These are phyloP conservation scores for Origma solitaria DNA, from an alignment of 2,113 vertebrate species.

Conservation along the genomic window DNA sequence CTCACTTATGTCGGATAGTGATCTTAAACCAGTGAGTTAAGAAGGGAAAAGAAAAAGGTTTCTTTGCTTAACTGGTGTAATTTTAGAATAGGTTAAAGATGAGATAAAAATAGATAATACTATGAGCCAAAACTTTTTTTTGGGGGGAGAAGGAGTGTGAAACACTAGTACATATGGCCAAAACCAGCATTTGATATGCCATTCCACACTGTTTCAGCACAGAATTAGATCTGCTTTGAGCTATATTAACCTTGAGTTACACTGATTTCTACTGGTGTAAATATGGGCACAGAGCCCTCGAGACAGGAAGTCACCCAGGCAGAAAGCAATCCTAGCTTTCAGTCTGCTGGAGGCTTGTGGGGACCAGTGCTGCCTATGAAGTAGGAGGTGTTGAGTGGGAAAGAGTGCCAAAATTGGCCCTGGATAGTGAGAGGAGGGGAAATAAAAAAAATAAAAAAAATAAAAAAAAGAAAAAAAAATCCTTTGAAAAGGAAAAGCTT, in stretches of 20 bases:
- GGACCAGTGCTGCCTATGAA: background rate
- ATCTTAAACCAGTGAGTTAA: background rate
- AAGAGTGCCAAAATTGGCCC: background rate
- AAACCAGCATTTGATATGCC: background rate
- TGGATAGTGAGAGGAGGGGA: background rate
- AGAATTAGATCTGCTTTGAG: constrained; percentile 30
- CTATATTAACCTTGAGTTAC: constrained; percentile 33
- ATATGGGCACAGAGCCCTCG: background rate
- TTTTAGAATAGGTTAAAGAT: background rate
- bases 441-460: background rate
- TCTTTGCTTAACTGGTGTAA: background rate
- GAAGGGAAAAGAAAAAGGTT: background rate
- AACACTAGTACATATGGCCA: background rate
- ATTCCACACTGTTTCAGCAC: constrained; percentile 3
- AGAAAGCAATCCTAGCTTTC: background rate
- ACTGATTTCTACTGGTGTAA: constrained; percentile 12
- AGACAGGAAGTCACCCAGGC: constrained; percentile 30
- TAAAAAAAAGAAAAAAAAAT: background rate
- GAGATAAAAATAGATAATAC: constrained; percentile 11
- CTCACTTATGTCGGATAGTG: background rate
- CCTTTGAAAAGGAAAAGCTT: constrained; percentile 23
- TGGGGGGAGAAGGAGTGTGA: background rate
- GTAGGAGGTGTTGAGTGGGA: constrained; percentile 1
- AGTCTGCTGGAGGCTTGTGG: constrained; percentile 20
- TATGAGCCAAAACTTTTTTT: background rate